These are phyloP conservation scores for Polyommatus iphigenia DNA, from an alignment of 2,888 invertebrate species.

Conservation along the genomic window DNA sequence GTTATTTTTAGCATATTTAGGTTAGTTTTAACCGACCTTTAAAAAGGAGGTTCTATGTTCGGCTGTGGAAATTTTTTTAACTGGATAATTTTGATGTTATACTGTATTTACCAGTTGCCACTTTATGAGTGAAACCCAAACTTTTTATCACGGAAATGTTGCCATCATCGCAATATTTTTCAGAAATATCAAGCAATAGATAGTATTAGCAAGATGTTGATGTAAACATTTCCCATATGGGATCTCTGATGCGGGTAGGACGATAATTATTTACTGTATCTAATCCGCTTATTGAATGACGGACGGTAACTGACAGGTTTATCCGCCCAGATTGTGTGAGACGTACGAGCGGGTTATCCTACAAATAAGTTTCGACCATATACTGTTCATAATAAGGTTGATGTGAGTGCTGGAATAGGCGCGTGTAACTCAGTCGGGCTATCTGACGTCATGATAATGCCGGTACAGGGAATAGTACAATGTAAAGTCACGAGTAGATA, in stretches of 20 bases:
- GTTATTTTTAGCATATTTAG: neutral
- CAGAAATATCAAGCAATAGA: neutral
- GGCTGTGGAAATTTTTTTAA: too few species aligned
- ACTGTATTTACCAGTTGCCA: too few species aligned
- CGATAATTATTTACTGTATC: slow-evolving; percentile 18
- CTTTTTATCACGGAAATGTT: neutral
- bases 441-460: slow-evolving; percentile 13
- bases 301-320: slow-evolving; percentile 39
- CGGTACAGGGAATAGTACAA: neutral
- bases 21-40: neutral
- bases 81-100: too few species aligned
- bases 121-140: neutral
- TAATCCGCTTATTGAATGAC: slow-evolving; percentile 25
- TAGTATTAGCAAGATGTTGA: neutral
- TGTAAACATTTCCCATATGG: neutral
- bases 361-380: neutral
- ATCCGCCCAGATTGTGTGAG: slow-evolving; percentile 43
- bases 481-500: neutral
- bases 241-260: neutral
- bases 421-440: slow-evolving; percentile 9
- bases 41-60: too few species aligned
- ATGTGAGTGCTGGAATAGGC: neutral
- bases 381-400: neutral
- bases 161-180: neutral
- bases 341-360: slow-evolving; percentile 33